Conservation (phyloP, 1,140 invertebrate species). For the Hycleus cichorii region DNA sequence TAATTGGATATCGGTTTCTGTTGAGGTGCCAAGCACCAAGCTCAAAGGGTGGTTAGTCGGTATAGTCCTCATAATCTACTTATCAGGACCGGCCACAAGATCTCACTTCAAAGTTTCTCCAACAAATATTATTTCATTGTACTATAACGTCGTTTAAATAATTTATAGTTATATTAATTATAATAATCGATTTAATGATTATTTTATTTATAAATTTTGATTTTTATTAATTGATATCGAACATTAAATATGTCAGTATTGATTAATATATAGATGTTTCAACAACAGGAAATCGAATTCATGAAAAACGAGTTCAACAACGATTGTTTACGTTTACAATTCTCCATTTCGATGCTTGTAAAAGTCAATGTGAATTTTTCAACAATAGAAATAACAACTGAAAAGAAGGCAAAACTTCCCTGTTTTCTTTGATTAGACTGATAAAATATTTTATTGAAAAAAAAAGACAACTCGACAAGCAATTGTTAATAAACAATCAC, state of each 20-base stretch:
- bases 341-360: too few species aligned
- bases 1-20: conserved; percentile 28
- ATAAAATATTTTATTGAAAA: not conserved
- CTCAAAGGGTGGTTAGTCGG: conserved; percentile 17
- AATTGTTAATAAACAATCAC: not conserved
- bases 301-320: too few species aligned
- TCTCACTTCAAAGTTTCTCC: conserved; percentile 11
- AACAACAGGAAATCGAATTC: too few species aligned
- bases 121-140: conserved; percentile 11
- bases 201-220: not conserved
- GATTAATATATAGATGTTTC: too few species aligned
- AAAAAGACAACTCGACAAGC: not conserved
- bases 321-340: too few species aligned
- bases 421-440: conserved; percentile 3
- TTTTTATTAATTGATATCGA: not conserved
- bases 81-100: conserved; percentile 23
- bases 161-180: not conserved
- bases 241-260: not conserved
- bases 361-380: too few species aligned
- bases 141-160: not conserved
- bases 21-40: conserved; percentile 23
- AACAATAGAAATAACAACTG: too few species aligned
- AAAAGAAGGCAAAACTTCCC: not conserved
- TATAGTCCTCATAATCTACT: conserved; percentile 26
- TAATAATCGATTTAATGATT: not conserved